phyloP scores from a whole-genome alignment of 1,140 invertebrate species.

The Scaptodrosophila lebanonensis region DNA sequence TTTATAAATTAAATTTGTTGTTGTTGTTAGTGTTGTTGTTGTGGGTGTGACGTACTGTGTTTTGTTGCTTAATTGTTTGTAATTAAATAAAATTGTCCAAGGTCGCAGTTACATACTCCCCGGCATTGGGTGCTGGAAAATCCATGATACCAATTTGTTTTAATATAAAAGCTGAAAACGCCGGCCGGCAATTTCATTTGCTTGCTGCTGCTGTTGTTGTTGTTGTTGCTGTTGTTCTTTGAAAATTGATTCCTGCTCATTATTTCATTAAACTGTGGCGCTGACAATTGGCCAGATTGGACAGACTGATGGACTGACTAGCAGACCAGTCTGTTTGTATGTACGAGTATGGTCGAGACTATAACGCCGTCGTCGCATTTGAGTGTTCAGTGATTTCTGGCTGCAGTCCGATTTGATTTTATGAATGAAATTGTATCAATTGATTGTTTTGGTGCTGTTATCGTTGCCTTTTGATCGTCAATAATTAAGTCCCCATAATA shows the following conservation, averaged over 20 bases:
- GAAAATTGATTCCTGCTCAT: slow-evolving; percentile 74
- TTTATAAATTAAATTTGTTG: slow-evolving; percentile 33
- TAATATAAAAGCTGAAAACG: slow-evolving; percentile 55
- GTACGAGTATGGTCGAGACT: slow-evolving; percentile 20
- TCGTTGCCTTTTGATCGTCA: slow-evolving; percentile 65
- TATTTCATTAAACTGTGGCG: slow-evolving; percentile 66
- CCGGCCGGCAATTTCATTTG: slow-evolving; percentile 56
- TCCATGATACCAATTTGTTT: slow-evolving; percentile 63
- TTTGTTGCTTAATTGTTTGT: slow-evolving; percentile 66
- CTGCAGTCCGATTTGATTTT: slow-evolving; percentile 70
- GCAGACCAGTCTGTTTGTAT: slow-evolving; percentile 11
- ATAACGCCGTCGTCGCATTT: slow-evolving; percentile 31
- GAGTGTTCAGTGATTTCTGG: slow-evolving; percentile 51
- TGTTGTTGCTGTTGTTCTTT: slow-evolving; percentile 25
- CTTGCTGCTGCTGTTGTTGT: slow-evolving; percentile 10
- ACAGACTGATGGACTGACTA: background rate
- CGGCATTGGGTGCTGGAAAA: slow-evolving; percentile 33
- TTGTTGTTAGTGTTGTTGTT: slow-evolving; percentile 14
- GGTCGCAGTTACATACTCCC: slow-evolving; percentile 41
- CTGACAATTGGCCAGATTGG: slow-evolving; percentile 33
- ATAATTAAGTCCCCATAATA: slow-evolving; percentile 73
- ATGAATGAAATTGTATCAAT: slow-evolving; percentile 74
- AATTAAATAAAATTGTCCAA: slow-evolving; percentile 75
- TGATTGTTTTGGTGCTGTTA: slow-evolving; percentile 72
- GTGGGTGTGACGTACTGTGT: slow-evolving; percentile 41